Evolutionary conservation across 2,888 invertebrate genomes (phyloP).

Genomic region (Altica lythri): DNA sequence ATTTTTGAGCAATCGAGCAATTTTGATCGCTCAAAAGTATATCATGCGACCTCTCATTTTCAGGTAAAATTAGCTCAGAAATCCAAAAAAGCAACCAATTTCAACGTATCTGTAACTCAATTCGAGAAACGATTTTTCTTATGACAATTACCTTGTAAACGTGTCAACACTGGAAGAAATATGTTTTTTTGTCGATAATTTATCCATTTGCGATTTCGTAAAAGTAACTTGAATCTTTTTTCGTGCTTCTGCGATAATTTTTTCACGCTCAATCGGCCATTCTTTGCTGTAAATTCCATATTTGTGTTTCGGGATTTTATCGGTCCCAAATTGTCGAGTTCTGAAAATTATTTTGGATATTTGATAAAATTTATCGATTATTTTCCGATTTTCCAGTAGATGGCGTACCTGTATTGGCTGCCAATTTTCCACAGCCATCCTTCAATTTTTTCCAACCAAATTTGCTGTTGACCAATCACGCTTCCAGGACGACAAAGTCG

Average conservation of each 20-base stretch:
- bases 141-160: slow-evolving; percentile 13
- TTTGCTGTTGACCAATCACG: slow-evolving; percentile 86
- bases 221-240: slow-evolving; percentile 34
- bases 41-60: too few relatives aligned
- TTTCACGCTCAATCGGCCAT: slow-evolving; percentile 49
- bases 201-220: slow-evolving; percentile 32
- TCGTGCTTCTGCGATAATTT: slow-evolving; percentile 39
- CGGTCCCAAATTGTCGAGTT: slow-evolving; percentile 55
- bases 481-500: slow-evolving; percentile 87
- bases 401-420: slow-evolving; percentile 61
- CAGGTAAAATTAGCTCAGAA: too few relatives aligned
- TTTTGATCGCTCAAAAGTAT: too few relatives aligned
- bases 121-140: too few relatives aligned
- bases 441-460: slow-evolving; percentile 64
- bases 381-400: neutral
- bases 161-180: slow-evolving; percentile 33
- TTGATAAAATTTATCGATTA: neutral
- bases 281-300: slow-evolving; percentile 59
- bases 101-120: too few relatives aligned
- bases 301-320: slow-evolving; percentile 57
- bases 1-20: too few relatives aligned
- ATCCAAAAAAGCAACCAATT: too few relatives aligned
- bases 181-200: slow-evolving; percentile 30
- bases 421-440: slow-evolving; percentile 61
- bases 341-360: slow-evolving; percentile 20